Evolutionary conservation across 1,140 invertebrate species (phyloP).

Genomic region (Drosophila lowei): DNA sequence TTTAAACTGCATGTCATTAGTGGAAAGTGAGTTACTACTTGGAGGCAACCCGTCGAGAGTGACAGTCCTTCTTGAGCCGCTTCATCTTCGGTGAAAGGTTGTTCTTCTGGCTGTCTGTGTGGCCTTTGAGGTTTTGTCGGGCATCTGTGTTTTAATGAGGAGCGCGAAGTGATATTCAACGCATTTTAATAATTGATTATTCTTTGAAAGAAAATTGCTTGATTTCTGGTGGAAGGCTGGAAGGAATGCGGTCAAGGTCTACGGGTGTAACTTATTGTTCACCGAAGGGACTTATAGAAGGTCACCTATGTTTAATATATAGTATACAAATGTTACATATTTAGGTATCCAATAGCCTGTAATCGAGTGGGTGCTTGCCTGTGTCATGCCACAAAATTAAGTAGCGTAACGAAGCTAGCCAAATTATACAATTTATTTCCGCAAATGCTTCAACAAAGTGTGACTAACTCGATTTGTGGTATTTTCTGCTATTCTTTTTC

Average conservation of each 20-base stretch:
- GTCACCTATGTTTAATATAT: too few relatives aligned
- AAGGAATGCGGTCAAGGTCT: not conserved
- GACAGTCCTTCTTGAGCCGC: slow-evolving; percentile 1
- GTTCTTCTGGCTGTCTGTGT: slow-evolving; percentile 2
- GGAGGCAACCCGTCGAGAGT: slow-evolving; percentile 4
- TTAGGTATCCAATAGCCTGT: too few relatives aligned
- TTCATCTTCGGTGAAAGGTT: slow-evolving; percentile 19
- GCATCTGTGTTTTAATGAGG: slow-evolving; percentile 67
- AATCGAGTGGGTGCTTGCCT: too few relatives aligned
- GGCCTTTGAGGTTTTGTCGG: slow-evolving; percentile 55
- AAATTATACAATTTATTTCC: slow-evolving; percentile 3
- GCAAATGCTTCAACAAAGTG: not conserved
- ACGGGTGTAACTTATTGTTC: not conserved
- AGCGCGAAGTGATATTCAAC: not conserved
- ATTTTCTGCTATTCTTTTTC: not conserved
- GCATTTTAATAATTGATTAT: slow-evolving; percentile 44
- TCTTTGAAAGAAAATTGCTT: too few relatives aligned
- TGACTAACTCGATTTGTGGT: slow-evolving; percentile 5
- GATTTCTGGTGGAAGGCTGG: too few relatives aligned
- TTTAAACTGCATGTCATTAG: slow-evolving; percentile 70
- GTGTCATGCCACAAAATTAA: not conserved
- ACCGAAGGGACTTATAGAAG: too few relatives aligned
- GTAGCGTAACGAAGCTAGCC: not conserved
- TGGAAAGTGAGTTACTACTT: not conserved
- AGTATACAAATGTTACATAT: not conserved